phyloP scores from a whole-genome alignment of 2,888 invertebrate species.

The Penaeus monodon region DNA sequence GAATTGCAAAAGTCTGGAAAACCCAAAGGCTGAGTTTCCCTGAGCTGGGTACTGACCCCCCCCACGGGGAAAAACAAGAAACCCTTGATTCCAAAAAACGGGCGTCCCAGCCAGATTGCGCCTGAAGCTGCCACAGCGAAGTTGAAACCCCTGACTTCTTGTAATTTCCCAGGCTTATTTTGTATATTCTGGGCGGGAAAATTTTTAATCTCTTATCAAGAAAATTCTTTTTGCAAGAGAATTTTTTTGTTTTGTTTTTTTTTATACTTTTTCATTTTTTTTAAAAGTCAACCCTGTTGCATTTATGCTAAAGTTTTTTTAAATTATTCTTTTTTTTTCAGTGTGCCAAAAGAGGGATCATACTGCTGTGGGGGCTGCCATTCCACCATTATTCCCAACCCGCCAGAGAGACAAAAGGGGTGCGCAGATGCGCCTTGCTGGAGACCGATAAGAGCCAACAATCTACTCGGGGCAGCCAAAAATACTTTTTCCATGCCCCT shows the following conservation, averaged over 20 bases:
- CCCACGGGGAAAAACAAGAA: conserved; percentile 93
- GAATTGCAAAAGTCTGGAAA: conserved; percentile 82
- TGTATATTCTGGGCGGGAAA: too few relatives aligned
- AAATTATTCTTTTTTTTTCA: conserved; percentile 67
- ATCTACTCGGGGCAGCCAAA: conserved; percentile 92
- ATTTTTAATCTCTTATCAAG: too few relatives aligned
- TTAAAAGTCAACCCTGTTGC: neutral
- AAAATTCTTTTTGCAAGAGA: too few relatives aligned
- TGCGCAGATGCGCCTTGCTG: conserved; percentile 95
- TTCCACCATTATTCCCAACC: conserved; percentile 94
- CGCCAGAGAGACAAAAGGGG: conserved; percentile 92
- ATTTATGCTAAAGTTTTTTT: neutral
- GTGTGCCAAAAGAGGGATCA: conserved; percentile 87
- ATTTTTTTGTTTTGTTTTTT: too few relatives aligned
- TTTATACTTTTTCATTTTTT: neutral
- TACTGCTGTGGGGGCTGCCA: conserved; percentile 80
- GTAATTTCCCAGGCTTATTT: conserved; percentile 68
- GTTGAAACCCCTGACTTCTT: conserved; percentile 90
- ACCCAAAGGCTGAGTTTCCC: conserved; percentile 77
- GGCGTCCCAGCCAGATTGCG: conserved; percentile 97
- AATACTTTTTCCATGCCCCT: conserved; percentile 90
- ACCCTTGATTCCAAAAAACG: conserved; percentile 95
- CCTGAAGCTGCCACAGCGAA: conserved; percentile 99
- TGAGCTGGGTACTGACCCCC: conserved; percentile 85
- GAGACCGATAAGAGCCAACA: conserved; percentile 85